Conservation (phyloP, 2,113 vertebrate species). For the Physeter macrocephalus region DNA sequence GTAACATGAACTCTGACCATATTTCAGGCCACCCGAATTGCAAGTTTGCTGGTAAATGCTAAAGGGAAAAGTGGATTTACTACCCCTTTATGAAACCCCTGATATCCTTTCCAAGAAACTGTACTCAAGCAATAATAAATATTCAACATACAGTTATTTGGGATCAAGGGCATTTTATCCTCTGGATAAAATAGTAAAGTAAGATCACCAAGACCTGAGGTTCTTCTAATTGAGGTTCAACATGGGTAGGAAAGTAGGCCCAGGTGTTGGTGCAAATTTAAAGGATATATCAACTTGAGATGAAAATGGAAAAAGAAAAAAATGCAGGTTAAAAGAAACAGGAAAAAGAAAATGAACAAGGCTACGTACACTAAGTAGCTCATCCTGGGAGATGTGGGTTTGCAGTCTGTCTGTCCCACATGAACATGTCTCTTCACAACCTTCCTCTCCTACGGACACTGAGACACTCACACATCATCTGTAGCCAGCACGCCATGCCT, state of each 20-base stretch:
- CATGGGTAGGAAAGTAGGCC: neutral
- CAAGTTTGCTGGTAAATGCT: neutral
- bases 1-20: neutral
- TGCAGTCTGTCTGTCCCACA: conserved; percentile 2
- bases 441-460: neutral
- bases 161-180: neutral
- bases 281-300: conserved; percentile 27
- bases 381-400: neutral
- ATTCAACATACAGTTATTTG: neutral
- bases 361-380: neutral
- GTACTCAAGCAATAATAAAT: neutral
- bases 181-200: neutral
- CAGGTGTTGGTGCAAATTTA: neutral
- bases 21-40: neutral
- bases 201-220: neutral
- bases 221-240: conserved; percentile 10
- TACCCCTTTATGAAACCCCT: neutral
- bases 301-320: neutral
- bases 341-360: neutral
- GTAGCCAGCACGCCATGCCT: neutral
- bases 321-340: neutral
- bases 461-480: neutral
- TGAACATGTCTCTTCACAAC: neutral
- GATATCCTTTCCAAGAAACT: conserved; percentile 17
- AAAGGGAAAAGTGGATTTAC: conserved; percentile 8